Base-by-base conservation (phyloP, 2,888 invertebrate species). In the Argyresthia goedartella region DNA sequence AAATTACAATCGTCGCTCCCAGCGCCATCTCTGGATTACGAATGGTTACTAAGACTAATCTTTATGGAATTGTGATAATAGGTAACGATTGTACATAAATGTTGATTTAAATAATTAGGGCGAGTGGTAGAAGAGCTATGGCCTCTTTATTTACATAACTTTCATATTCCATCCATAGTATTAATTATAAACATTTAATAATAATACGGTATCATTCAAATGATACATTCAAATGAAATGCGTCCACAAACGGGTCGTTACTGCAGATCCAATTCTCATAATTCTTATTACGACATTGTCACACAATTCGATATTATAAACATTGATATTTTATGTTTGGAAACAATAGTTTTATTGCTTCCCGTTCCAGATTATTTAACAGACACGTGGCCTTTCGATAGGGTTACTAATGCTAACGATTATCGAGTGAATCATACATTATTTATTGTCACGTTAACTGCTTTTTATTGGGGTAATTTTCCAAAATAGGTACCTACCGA, bases 281-380 rank as follows among this genome's bases (percentile, higher is more conserved):
- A 15, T 33, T 41, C 48, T 53, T 54, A 53, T 54, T 50, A 52
- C 49, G 65, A 67, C 64, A 63, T 67, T 69, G 73, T 39, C 46
- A 59, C 59, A 58, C 62, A 62, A 65, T 63, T 61, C 60, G 60
- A 70, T 64, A 66, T 68, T 68, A 72, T 73, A 74, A 74, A 78
- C 76, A 78, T 76, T 78, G 77, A 80, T 78, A 76, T 76, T 74
- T 65, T 75, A 70, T 71, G 72, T 67, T 68, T 75, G 74, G 76
- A 76, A 76, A 76, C 76, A 76, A 76, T 75, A 73, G 71, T 77
- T 80, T 56, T 81, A 81, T 81, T 74, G 74, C 80, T 80, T 81
- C 78, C 80, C 70, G 77, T 80, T 71, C 66, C 72, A 66, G 73
- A 69, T 76, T 81, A 81, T 81, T 81, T 76, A 73, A 72, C 76